A percentile compares a stretch with the other conserved stretches of the same genome.
phyloP scores from a whole-genome alignment of 2,888 invertebrate species.

The Plebejus anna region DNA sequence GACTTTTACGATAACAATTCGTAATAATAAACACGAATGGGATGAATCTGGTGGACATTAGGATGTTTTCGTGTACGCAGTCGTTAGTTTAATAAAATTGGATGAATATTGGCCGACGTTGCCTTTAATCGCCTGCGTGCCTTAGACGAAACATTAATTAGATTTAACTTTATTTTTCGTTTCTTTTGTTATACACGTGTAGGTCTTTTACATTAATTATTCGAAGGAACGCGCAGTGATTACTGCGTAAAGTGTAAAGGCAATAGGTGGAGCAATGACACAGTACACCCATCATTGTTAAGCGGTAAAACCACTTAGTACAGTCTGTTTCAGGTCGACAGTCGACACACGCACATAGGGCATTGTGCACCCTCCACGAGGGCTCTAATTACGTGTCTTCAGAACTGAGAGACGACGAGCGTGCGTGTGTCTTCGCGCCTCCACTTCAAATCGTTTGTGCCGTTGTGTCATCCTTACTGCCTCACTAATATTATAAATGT shows the following conservation, averaged over 20 bases:
- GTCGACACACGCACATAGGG: conserved; percentile 16
- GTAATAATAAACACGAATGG: conserved; percentile 50
- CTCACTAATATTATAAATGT: neutral
- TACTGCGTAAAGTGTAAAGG: neutral
- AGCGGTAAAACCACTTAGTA: conserved; percentile 21
- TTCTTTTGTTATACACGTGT: neutral
- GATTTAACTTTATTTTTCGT: neutral
- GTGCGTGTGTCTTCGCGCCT: conserved; percentile 11
- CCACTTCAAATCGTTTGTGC: conserved; percentile 14
- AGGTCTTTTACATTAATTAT: neutral
- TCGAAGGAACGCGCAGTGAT: neutral
- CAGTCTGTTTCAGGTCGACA: conserved; percentile 17
- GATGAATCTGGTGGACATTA: conserved; percentile 36
- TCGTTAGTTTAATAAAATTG: conserved; percentile 27
- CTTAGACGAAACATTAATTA: conserved; percentile 12
- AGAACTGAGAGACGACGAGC: neutral
- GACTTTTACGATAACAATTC: conserved; percentile 44
- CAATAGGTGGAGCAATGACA: conserved; percentile 6
- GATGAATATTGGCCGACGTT: conserved; percentile 26
- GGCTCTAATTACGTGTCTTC: conserved; percentile 19
- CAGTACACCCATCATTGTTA: neutral
- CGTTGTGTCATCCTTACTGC: neutral
- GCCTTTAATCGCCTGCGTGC: conserved; percentile 10
- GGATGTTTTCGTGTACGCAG: conserved; percentile 27
- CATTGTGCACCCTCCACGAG: conserved; percentile 14